Evolutionary conservation across 2,888 invertebrate genomes (phyloP), one percentile per base, ranked within the genome.

Genomic region (Neoaliturus tenellus): DNA sequence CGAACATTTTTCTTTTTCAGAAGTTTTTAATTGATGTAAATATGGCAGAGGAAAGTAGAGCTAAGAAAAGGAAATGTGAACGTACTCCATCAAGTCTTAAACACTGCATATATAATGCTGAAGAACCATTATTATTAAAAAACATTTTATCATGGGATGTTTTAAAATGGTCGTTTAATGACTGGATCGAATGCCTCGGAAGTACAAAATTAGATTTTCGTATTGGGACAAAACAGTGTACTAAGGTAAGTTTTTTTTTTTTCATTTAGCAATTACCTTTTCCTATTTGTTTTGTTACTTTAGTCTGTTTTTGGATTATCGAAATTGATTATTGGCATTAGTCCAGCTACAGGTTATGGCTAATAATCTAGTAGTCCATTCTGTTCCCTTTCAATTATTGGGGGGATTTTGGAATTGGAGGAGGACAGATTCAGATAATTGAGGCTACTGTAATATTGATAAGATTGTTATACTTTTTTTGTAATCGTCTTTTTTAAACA

Each of bases 171-270:
- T 90, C 90, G 88, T 88, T 93, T 35, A 90, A 93, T 62, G 93
- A 94, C 86, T 94, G 95, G 93, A 90, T 91, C 78, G 88, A 91
- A 82, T 90, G 92, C 85, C 92, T 95, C 87, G 92, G 92, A 62
- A 90, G 93, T 83, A 91, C 91, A 87, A 89, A 91, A 88, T 90
- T 95, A 88, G 92, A 93, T 51, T 94, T 95, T 90, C 91, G 95
- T 86, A 88, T 89, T 85, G 92, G 93, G 80, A 28, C 44, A 6
- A 84, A 48, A 51, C 25, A 41, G 25, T 84, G 84, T 62, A 48
- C 58, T 4, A 58, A 78, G 84, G 84, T 84, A 69, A 67, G 51
- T 33, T 23, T 6, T 8, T n/a, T n/a, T n/a, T n/a, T n/a, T n/a
- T n/a, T n/a, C n/a, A n/a, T n/a, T n/a, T n/a, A n/a, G n/a, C n/a